Base-by-base conservation (phyloP, 2,797 vertebrate species). In the Sciaenops ocellatus region DNA sequence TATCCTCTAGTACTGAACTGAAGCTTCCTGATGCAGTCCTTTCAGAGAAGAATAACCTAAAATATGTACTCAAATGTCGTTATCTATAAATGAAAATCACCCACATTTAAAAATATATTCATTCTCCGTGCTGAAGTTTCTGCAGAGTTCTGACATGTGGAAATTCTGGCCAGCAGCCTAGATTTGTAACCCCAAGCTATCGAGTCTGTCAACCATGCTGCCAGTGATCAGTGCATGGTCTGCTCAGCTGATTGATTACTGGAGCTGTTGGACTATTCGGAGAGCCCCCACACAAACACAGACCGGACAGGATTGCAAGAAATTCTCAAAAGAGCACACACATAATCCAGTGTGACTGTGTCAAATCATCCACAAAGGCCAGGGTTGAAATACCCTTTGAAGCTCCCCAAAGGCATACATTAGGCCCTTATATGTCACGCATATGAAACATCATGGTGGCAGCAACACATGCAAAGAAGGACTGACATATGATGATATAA, bases 311-410 rank as follows among this genome's bases (percentile, higher is more conserved):
- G 22, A 44, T 56, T 24, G 78, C 81, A 77, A 82, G 48, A 52
- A 76, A 78, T 77, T 75, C 30, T 69, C 26, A 47, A 64, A 70
- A 79, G 34, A 69, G 34, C 72, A 46, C 74, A 70, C 54, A 30
- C 22, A 5, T 78, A 67, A 89, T 89, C 61, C 22, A 64, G 51
- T 17, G 41, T 68, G 73, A 81, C 77, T 76, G 54, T 54, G 54
- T 83, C 52, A 76, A 89, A 89, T 79, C 71, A 80, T 65, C 77
- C 85, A 78, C 74, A 87, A 83, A 83, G 46, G 78, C 34, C 64
- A 24, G 28, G 46, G 50, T 28, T 77, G 72, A 84, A 81, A 80
- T 73, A 65, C 54, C 79, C 79, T 88, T 85, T 89, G 59, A 84
- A 86, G 80, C 65, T 80, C 56, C 80, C 86, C 63, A 71, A 73